Evolutionary conservation across 2,888 invertebrate genomes (phyloP), one percentile per base, ranked within the genome.

Genomic region (Pemphredon lugubris): DNA sequence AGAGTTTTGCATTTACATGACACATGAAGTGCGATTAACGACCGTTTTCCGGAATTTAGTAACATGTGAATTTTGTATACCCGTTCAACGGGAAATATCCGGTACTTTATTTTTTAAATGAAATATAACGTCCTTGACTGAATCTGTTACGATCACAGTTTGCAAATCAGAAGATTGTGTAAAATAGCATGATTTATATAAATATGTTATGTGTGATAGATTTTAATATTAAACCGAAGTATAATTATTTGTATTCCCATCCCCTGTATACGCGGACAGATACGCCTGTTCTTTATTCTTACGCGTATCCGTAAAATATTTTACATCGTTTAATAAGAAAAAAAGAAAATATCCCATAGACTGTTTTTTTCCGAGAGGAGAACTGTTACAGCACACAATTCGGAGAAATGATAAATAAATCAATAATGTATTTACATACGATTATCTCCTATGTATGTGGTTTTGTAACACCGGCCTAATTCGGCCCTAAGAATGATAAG

Each of bases 381-480:
- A 9, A n/a, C n/a, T n/a, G n/a, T 34, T 7, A 9, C 11, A 53
- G 4, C 13, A 7, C 40, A 26, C 54, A 13, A 47, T 48, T 34
- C 7, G 1, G 39, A 20, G 30, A 9, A 47, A 60, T 16, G 55
- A 54, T 30, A 44, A 57, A 51, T 18, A 48, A 45, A 34, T 53
- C n/a, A 37, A 45, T 18, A 6, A 55, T 42, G 14, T 50, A 34
- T n/a, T 11, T 44, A n/a, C n/a, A n/a, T n/a, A n/a, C n/a, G n/a
- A n/a, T n/a, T n/a, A n/a, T n/a, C n/a, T n/a, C n/a, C 16, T 14
- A 45, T 44, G 7, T 32, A 16, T 26, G 20, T 53, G 30, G 60
- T 64, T 76, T 64, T 68, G 54, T 76, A 67, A 72, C 40, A 59
- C 6, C 30, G 45, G 39, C 14, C 54, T 40, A 47, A 68, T 42